A percentile compares a stretch with the other conserved stretches of the same genome.
These are phyloP conservation scores for Agrotis puta DNA, from an alignment of 2,888 invertebrate genomes.

Conservation along the genomic window DNA sequence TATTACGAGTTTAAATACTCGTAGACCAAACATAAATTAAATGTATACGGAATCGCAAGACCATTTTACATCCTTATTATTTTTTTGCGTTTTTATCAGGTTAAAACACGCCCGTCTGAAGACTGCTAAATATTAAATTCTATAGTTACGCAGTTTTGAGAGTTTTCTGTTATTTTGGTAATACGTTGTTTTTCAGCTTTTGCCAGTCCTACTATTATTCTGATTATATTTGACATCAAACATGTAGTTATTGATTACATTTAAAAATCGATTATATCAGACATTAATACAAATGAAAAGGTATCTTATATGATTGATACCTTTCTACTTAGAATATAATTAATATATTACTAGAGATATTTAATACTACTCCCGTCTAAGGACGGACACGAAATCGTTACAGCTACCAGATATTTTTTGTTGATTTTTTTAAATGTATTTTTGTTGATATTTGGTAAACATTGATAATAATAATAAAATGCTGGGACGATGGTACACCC, in stretches of 20 bases:
- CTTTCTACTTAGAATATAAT: slow-evolving; percentile 36
- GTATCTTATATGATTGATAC: slow-evolving; percentile 48
- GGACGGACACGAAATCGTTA: slow-evolving; percentile 50
- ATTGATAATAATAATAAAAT: slow-evolving; percentile 34
- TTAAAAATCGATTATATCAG: slow-evolving; percentile 33
- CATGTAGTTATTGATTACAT: slow-evolving; percentile 32
- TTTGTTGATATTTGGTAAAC: slow-evolving; percentile 34
- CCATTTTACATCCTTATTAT: background rate
- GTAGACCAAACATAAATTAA: background rate
- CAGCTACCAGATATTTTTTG: slow-evolving; percentile 36
- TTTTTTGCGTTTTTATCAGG: background rate
- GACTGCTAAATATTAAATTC: background rate
- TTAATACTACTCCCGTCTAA: slow-evolving; percentile 52
- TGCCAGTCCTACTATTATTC: background rate
- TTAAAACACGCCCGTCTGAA: background rate
- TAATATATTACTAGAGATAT: slow-evolving; percentile 42
- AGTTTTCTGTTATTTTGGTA: background rate
- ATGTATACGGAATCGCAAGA: background rate
- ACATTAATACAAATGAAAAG: slow-evolving; percentile 42
- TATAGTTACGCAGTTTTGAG: background rate
- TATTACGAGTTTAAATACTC: background rate
- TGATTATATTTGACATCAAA: slow-evolving; percentile 36
- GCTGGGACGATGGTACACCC: background rate
- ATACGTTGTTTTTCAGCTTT: slow-evolving; percentile 20
- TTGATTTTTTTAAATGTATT: slow-evolving; percentile 10